Conservation (phyloP, 2,113 vertebrate species). For the Ailuropoda melanoleuca region DNA sequence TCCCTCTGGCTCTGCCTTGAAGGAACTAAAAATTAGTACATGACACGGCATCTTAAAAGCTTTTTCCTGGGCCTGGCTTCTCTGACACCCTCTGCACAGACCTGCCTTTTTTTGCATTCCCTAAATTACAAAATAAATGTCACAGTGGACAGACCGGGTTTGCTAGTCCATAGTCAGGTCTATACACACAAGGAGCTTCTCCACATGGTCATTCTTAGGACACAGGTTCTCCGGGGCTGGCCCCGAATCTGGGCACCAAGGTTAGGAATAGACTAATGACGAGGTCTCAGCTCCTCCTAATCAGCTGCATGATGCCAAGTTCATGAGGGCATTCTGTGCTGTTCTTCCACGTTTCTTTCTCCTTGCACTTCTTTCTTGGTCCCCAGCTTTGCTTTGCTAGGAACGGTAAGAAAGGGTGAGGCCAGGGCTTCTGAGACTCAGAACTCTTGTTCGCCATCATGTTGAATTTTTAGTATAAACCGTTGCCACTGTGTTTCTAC, state of each 20-base stretch:
- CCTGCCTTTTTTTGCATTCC: background rate
- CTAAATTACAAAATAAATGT: background rate
- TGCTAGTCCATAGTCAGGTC: background rate
- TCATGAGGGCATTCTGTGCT: background rate
- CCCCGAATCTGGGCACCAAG: too few species aligned
- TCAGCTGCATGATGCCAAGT: rapidly evolving
- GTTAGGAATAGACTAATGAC: background rate
- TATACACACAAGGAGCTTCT: rapidly evolving
- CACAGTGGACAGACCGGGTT: rapidly evolving
- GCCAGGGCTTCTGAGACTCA: background rate
- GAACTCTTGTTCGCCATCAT: background rate
- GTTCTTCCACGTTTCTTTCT: rapidly evolving
- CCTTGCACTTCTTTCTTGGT: background rate
- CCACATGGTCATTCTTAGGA: rapidly evolving
- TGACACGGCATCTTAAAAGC: background rate
- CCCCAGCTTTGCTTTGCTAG: background rate
- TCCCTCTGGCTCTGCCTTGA: background rate
- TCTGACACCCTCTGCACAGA: background rate
- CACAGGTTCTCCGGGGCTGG: rapidly evolving
- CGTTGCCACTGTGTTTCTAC: background rate
- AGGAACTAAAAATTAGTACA: background rate
- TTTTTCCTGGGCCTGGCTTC: background rate
- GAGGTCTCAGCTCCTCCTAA: rapidly evolving
- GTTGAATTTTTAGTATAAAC: background rate
- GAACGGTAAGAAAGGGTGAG: rapidly evolving